Base-by-base conservation (phyloP, 2,888 invertebrate species). In the Chrysolina haemoptera region DNA sequence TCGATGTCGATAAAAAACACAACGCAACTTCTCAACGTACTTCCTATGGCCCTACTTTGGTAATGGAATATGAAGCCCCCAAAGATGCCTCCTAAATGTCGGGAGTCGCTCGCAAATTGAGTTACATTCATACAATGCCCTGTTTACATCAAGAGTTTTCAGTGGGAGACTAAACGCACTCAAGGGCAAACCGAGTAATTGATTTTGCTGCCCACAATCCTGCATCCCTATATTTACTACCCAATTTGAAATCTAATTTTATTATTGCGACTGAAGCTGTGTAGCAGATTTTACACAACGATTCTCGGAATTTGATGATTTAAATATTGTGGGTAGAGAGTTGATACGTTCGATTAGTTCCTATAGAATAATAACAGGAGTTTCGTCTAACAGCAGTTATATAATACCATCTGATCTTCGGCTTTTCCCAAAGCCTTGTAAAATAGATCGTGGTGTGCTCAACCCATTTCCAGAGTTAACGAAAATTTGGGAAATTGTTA, bases 61-160 rank as follows among this genome's bases (percentile, higher is more conserved):
- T 85, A 85, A 86, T 85, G 84, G 84, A 84, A 85, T 83, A 79
- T 76, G 85, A 86, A 85, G 82, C 85, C 84, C 85, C 83, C 82
- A 84, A 84, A 84, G 84, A 84, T 83, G 84, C 79, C 83, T 82
- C 82, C 82, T 83, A 82, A 83, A 83, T 82, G 83, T 82, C 80
- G 82, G 78, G 81, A 84, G 82, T 84, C 80, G 82, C 81, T 82
- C 79, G 84, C 83, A 86, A 86, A 86, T 86, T 85, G 85, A 85
- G 85, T 86, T 86, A 86, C 83, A 84, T 81, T 82, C 81, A 79
- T 84, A 85, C 85, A 86, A 85, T 85, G 83, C 82, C 81, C 83
- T 85, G 85, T 86, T 85, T 86, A 84, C 85, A 84, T 85, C 84
- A 77, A 81, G 84, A 84, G 84, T 83, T 85, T 85, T 84, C 82